Percentiles rank a stretch among this genome's conserved stretches.
Conservation (phyloP, 2,797 vertebrate genomes). For the Chelonia mydas region DNA sequence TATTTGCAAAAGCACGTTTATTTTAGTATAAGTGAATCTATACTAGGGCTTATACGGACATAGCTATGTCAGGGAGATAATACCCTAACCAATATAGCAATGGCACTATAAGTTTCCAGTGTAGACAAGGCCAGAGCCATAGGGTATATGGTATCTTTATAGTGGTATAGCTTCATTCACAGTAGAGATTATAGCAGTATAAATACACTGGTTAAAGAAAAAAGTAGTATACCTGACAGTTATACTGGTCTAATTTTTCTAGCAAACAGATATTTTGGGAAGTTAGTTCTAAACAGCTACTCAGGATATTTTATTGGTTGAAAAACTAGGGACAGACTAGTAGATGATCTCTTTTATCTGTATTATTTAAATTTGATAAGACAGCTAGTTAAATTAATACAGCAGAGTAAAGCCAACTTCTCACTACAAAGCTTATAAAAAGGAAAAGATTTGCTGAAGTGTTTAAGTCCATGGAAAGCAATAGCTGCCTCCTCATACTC, state of each 20-base stretch:
- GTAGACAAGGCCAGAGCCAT: background rate
- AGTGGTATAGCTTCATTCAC: background rate
- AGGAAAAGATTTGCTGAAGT: constrained; percentile 5
- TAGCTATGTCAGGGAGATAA: background rate
- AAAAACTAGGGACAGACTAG: background rate
- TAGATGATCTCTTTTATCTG: background rate
- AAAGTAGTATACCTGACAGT: background rate
- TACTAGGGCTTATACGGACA: background rate
- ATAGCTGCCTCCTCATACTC: background rate
- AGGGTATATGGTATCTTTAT: background rate
- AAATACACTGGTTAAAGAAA: background rate
- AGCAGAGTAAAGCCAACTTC: background rate
- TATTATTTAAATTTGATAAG: accelerated
- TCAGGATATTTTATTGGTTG: background rate
- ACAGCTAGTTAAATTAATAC: background rate
- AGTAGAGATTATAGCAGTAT: background rate
- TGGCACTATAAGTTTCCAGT: background rate
- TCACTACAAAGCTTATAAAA: background rate
- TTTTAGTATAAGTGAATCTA: background rate
- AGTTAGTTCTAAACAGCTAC: background rate
- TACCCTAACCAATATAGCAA: background rate
- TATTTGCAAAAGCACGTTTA: background rate
- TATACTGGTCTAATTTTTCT: background rate
- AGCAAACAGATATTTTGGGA: background rate
- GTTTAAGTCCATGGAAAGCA: constrained; percentile 4